Base-by-base conservation (phyloP, 2,113 vertebrate genomes). In the Thymallus thymallus region DNA sequence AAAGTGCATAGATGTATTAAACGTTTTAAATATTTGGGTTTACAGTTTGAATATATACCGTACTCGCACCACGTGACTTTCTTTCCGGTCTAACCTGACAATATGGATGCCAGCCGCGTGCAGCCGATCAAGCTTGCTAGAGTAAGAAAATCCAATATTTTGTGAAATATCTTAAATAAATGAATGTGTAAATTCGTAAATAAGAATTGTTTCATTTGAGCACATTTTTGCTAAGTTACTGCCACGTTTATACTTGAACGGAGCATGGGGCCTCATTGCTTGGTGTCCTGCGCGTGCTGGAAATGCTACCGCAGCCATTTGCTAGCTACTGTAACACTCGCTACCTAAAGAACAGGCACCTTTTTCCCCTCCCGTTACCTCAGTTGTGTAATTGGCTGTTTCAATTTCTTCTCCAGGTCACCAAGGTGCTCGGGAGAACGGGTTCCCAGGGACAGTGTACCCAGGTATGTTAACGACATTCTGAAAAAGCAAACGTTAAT, bases 401-500 rank as follows among this genome's bases (percentile, higher is more conserved):
- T 76, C 4, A 10, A 9, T 22, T 0, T 68, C 66, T 68, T 6
- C 71, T 80, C 1, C 68, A 98, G 97, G 97, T 99, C 16, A 98
- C 97, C 64, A 98, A 96, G 62, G 97, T 99, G 68, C 91, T 99
- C 76, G 98, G 98, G 79, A 94, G 98, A 87, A 99, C 98, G n/a
- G 97, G 98, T 5, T 99, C 98, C 1, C 98, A 99, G 89, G 97
- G 98, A 18, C 98, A 99, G 78, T 99, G 98, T 88, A 99, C 98
- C 55, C 98, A 99, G 98, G 97, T 98, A 79, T 41, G 35, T 41
- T 41, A 41, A 41, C 35, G 48, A 7, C 62, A 23, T n/a, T 6
- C 1, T 65, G 24, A 51, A 18, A 51, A 51, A 51, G 48, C 4
- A 3, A 41, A 10, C 9, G 2, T 41, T 26, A 26, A 26, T 2